Evolutionary conservation across 1,140 invertebrate genomes (phyloP).

Genomic region (Helicorthomorpha holstii): DNA sequence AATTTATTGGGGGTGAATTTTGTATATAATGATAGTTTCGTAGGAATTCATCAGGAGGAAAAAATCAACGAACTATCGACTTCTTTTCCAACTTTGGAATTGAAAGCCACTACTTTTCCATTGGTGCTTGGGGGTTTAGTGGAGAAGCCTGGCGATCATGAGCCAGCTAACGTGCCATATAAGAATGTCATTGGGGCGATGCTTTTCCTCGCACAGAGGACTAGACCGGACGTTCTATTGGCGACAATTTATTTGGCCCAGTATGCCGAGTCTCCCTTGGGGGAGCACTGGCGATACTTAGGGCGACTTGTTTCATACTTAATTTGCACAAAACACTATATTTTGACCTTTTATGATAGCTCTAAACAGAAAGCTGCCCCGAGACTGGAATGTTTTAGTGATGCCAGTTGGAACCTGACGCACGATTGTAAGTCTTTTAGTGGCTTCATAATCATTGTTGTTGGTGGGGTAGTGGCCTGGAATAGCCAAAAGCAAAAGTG

Average conservation of each 20-base stretch:
- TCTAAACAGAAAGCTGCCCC: neutral
- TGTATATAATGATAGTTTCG: neutral
- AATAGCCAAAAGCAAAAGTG: slow-evolving; percentile 14
- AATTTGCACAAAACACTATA: neutral
- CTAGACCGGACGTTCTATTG: slow-evolving; percentile 1
- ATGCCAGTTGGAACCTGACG: slow-evolving; percentile 1
- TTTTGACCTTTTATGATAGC: neutral
- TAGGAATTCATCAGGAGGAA: neutral
- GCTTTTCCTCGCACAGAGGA: neutral
- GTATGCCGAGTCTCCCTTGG: neutral
- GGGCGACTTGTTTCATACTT: neutral
- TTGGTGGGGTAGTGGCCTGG: slow-evolving; percentile 13
- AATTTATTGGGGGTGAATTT: neutral
- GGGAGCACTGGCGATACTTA: neutral
- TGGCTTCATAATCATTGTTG: slow-evolving; percentile 11
- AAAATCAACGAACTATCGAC: neutral
- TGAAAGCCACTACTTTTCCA: neutral
- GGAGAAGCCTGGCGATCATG: neutral
- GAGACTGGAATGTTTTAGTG: neutral
- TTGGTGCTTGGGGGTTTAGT: neutral
- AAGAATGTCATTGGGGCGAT: neutral
- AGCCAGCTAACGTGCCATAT: neutral
- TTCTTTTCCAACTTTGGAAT: neutral
- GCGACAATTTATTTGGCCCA: neutral
- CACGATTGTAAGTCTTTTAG: slow-evolving; percentile 13